Percentiles rank a stretch among this genome's conserved stretches.
These are phyloP conservation scores for Euplagia quadripunctaria DNA, from an alignment of 2,888 invertebrate genomes.

Conservation along the genomic window DNA sequence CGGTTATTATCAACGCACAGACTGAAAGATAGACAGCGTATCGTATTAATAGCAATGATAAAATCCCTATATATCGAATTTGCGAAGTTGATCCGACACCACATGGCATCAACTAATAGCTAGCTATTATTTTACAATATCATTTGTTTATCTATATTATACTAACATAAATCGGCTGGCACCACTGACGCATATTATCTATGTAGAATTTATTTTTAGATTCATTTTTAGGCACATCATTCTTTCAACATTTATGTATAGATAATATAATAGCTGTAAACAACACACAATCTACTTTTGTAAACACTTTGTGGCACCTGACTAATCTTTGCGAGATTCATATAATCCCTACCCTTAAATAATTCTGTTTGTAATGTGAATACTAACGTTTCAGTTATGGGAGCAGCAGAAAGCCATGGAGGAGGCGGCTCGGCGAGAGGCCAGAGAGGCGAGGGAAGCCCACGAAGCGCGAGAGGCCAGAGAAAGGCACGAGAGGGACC, in stretches of 20 bases:
- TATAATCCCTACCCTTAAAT: conserved; percentile 10
- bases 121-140: neutral
- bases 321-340: no score
- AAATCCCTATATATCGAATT: neutral
- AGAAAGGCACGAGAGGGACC: conserved; percentile 92
- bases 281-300: neutral
- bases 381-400: conserved; percentile 90
- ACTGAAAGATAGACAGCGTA: neutral
- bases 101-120: neutral
- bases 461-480: conserved; percentile 91
- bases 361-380: conserved; percentile 36
- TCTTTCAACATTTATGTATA: neutral
- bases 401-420: conserved; percentile 95
- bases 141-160: neutral
- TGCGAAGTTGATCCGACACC: neutral
- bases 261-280: neutral
- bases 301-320: neutral
- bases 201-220: neutral
- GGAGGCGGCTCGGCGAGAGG: conserved; percentile 93
- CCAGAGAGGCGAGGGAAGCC: conserved; percentile 88
- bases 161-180: conserved; percentile 4
- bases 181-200: neutral
- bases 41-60: neutral
- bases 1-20: neutral
- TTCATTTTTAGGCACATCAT: neutral